Conservation (phyloP, 2,113 vertebrate genomes). For the Petrocephalus microphthalmus region DNA sequence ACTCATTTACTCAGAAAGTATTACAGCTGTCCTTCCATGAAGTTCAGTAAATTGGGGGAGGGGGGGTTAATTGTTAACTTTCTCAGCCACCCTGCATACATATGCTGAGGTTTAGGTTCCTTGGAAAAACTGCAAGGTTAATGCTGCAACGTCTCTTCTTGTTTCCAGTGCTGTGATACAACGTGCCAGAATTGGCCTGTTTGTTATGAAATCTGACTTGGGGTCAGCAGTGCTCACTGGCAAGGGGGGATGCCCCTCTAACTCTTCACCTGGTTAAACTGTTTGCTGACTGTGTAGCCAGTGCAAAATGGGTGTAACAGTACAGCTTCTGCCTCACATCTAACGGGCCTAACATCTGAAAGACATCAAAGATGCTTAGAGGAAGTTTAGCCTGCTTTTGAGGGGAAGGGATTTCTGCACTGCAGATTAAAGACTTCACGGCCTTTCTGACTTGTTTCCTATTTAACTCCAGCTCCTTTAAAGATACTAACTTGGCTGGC, state of each 20-base stretch:
- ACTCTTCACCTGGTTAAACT: background rate
- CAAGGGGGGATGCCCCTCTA: background rate
- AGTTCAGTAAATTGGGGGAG: background rate
- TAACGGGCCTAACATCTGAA: background rate
- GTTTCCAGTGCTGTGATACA: background rate
- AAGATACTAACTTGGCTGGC: background rate
- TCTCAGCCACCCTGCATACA: background rate
- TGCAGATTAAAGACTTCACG: background rate
- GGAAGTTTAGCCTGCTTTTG: background rate
- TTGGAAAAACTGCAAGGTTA: background rate
- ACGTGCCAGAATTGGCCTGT: background rate
- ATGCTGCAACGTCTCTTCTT: background rate
- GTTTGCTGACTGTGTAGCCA: background rate
- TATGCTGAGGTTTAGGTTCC: background rate
- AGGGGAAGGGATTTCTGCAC: background rate
- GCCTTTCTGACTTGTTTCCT: background rate
- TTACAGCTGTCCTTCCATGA: background rate
- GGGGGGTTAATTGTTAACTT: background rate
- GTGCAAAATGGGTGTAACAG: background rate
- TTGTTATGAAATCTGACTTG: background rate
- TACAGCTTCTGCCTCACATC: background rate
- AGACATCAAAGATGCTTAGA: background rate
- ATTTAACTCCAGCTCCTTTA: background rate
- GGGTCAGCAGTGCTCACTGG: background rate
- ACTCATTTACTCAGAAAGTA: background rate